Evolutionary conservation across 2,113 vertebrate species (phyloP).

Genomic region (Naja naja): DNA sequence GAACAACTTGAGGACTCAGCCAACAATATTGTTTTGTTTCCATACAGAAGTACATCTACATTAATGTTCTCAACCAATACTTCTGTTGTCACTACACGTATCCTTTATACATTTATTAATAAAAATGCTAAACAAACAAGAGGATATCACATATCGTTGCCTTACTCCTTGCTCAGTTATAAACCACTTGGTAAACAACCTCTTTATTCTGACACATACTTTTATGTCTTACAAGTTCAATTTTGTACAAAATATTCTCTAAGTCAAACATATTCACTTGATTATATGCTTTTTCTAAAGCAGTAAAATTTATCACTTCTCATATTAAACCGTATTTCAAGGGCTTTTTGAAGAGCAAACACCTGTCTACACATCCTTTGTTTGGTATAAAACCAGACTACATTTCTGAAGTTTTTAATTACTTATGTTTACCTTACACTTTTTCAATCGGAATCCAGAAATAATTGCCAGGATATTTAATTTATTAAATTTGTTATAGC

Average conservation of each 20-base stretch:
- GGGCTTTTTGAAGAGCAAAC: neutral
- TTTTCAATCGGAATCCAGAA: neutral
- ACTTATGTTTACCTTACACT: neutral
- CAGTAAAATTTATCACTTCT: neutral
- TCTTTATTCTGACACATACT: neutral
- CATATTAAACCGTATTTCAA: neutral
- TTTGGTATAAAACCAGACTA: neutral
- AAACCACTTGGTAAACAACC: neutral
- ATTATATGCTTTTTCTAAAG: neutral
- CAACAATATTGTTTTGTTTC: neutral
- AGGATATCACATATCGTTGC: neutral
- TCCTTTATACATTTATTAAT: neutral
- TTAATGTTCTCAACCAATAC: neutral
- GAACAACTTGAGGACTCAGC: neutral
- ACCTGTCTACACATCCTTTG: neutral
- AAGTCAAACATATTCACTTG: neutral
- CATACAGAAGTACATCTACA: neutral
- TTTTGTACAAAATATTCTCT: neutral
- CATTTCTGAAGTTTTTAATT: neutral
- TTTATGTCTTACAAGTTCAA: neutral
- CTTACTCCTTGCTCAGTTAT: neutral
- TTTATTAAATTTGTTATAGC: neutral
- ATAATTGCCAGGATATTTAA: neutral
- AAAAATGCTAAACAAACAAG: neutral
- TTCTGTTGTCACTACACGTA: neutral